These are phyloP conservation scores for Mastacembelus armatus DNA, from an alignment of 2,797 vertebrate genomes.

Conservation along the genomic window DNA sequence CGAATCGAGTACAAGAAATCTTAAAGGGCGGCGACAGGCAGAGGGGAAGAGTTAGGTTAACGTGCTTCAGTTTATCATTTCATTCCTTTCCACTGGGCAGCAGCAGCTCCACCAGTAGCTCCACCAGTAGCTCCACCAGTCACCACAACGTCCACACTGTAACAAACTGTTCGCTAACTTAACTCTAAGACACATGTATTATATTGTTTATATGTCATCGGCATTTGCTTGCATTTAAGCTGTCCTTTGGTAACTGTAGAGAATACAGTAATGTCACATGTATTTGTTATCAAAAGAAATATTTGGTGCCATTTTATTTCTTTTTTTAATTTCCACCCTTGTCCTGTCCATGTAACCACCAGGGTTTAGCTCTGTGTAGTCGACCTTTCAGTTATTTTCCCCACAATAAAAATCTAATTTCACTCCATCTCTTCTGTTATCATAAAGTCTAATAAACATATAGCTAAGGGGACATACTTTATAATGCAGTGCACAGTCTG, in stretches of 20 bases:
- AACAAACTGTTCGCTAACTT: constrained; percentile 65
- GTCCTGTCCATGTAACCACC: constrained; percentile 45
- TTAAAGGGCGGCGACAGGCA: constrained; percentile 70
- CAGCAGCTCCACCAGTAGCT: constrained; percentile 50
- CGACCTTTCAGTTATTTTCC: constrained; percentile 33
- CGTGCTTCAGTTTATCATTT: constrained; percentile 58
- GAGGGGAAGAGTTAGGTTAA: constrained; percentile 5
- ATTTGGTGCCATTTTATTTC: constrained; percentile 72
- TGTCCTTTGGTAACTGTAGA: constrained; percentile 64
- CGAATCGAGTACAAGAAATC: constrained; percentile 99
- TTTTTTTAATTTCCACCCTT: not conserved
- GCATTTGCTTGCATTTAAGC: constrained; percentile 61
- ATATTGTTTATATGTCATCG: constrained; percentile 79
- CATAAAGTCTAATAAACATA: too few species aligned
- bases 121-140: too few species aligned
- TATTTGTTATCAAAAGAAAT: constrained; percentile 68
- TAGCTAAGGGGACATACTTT: too few species aligned
- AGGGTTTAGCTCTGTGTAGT: constrained; percentile 53
- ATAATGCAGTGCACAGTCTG: too few species aligned
- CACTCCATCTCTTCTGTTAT: constrained; percentile 46
- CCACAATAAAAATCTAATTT: constrained; percentile 74
- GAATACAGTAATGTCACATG: constrained; percentile 70
- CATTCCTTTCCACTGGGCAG: constrained; percentile 79
- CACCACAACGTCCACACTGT: constrained; percentile 65
- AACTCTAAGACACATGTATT: constrained; percentile 74